Conservation (phyloP, 1,140 invertebrate species). For the Cotesia glomerata region DNA sequence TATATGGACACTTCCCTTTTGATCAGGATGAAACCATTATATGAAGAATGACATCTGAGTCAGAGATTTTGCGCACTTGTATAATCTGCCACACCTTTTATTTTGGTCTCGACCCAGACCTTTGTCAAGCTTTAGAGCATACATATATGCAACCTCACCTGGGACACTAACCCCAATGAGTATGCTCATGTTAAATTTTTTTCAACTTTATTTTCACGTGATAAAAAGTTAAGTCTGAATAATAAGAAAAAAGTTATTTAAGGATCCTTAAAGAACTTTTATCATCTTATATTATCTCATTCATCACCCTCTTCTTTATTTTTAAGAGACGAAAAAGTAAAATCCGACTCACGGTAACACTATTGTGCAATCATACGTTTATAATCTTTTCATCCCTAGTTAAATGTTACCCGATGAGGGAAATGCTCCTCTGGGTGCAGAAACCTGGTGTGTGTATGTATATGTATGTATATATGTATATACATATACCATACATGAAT, state of each 20-base stretch:
- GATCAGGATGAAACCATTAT: not conserved
- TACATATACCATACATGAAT: conserved; percentile 12
- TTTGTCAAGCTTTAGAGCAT: not conserved
- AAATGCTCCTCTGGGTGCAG: not conserved
- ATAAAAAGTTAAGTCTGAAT: no score
- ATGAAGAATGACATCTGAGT: not conserved
- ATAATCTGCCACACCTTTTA: conserved; percentile 14
- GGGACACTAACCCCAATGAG: not conserved
- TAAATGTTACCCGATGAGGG: not conserved
- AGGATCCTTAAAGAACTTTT: not conserved
- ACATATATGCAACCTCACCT: not conserved
- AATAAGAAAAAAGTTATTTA: not conserved
- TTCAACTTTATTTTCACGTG: no score
- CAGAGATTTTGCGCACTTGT: conserved; percentile 20
- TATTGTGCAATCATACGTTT: conserved; percentile 1
- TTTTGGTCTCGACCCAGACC: conserved; percentile 9
- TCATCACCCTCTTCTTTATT: not conserved
- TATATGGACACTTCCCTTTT: not conserved
- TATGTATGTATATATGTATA: no score
- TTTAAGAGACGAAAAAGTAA: not conserved
- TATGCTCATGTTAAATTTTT: not conserved
- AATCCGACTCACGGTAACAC: not conserved
- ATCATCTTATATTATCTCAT: not conserved
- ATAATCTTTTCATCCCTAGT: not conserved
- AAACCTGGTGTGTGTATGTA: no score